Conservation (phyloP, 2,888 invertebrate genomes). For the Liodrosophila aerea region DNA sequence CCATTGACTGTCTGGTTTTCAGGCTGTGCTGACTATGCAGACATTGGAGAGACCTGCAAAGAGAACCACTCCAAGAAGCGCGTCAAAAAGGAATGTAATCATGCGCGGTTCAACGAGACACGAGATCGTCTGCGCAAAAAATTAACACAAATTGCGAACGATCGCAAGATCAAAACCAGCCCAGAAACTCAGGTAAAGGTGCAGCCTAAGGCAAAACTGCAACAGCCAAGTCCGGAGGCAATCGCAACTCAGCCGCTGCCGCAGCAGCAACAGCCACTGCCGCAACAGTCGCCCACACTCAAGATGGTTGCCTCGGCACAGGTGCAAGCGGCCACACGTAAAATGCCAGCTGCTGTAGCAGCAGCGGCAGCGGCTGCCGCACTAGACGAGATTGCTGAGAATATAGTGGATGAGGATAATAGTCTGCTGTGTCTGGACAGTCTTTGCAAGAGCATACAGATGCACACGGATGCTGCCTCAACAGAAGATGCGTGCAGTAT, state of each 20-base stretch:
- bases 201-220: constrained; percentile 12
- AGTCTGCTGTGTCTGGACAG: constrained; percentile 77
- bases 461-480: constrained; percentile 53
- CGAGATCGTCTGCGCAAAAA: constrained; percentile 82
- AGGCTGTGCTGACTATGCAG: constrained; percentile 80
- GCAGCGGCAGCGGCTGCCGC: constrained; percentile 50
- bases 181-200: constrained; percentile 43
- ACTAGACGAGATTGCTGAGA: constrained; percentile 51
- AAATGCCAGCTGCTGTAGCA: constrained; percentile 45
- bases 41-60: constrained; percentile 80
- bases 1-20: no score
- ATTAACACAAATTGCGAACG: constrained; percentile 79
- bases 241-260: constrained; percentile 24
- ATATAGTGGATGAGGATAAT: constrained; percentile 68
- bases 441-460: constrained; percentile 76
- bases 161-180: constrained; percentile 75
- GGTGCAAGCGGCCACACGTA: constrained; percentile 47
- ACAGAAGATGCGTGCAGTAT: constrained; percentile 34
- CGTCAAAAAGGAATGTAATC: constrained; percentile 81
- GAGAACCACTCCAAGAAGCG: constrained; percentile 82
- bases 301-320: constrained; percentile 64
- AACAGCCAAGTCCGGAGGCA: constrained; percentile 24
- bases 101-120: constrained; percentile 82
- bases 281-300: constrained; percentile 40
- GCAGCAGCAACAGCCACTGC: neutral